A percentile compares a stretch with the other conserved stretches of the same genome.
Conservation (phyloP, 2,888 invertebrate genomes). For the Agrilus biguttatus region DNA sequence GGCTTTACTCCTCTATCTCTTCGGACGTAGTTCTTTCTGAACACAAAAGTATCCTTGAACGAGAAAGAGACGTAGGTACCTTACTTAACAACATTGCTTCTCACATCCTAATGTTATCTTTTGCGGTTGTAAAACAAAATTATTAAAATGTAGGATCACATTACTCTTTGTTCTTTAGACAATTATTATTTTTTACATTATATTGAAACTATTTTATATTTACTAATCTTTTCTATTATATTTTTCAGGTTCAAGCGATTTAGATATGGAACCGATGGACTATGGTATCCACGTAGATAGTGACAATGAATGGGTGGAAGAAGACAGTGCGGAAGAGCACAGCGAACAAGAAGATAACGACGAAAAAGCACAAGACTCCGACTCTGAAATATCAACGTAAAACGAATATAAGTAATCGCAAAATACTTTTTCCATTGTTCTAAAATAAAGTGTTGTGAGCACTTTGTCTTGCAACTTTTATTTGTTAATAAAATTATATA, state of each 20-base stretch:
- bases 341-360: conserved; percentile 6
- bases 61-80: background rate
- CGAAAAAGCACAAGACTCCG: conserved; percentile 10
- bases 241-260: conserved; percentile 21
- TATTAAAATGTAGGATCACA: too few species aligned
- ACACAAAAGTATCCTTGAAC: too few species aligned
- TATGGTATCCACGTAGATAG: conserved; percentile 21
- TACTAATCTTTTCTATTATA: background rate
- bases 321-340: conserved; percentile 21
- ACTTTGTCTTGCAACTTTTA: too few species aligned
- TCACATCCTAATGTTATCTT: background rate
- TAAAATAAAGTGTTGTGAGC: too few species aligned
- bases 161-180: too few species aligned
- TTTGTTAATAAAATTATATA: too few species aligned
- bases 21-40: too few species aligned
- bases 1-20: too few species aligned
- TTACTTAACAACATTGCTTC: too few species aligned
- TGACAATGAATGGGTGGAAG: conserved; percentile 28
- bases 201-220: background rate
- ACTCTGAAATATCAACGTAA: conserved; percentile 12
- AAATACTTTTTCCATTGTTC: too few species aligned
- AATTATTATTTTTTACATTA: background rate
- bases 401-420: too few species aligned
- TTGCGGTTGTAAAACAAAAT: too few species aligned
- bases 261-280: conserved; percentile 23